Base-by-base conservation (phyloP, 2,888 invertebrate species). In the Microdon myrmicae region DNA sequence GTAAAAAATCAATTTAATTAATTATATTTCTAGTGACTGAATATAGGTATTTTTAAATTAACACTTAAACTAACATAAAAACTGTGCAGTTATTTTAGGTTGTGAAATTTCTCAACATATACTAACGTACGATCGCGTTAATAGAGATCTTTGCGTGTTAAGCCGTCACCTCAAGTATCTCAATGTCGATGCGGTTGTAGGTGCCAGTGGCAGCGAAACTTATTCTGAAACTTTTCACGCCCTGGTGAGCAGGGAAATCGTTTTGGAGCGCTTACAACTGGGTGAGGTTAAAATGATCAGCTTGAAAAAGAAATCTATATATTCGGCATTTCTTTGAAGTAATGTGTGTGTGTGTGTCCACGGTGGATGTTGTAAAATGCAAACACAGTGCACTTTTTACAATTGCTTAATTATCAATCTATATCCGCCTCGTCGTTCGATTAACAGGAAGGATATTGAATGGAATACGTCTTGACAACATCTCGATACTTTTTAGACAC, bases 181-280 rank as follows among this genome's bases (percentile, higher is more conserved):
- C 25, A 56, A 45, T 37, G 56, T 26, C 26, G 41, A 47, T 45
- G 49, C 44, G 31, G 41, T 31, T 39, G 53, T 45, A 43, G 47
- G 35, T 49, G 48, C 35, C 20, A 44, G 29, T 35, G 45, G 26
- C 51, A 64, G 35, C 37, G 31, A 32, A 64, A 51, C 23, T 44
- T 55, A 55, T 61, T 61, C 35, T 35, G 54, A 45, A 34, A 61
- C 44, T 43, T 64, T 64, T 51, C 51, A 64, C 37, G 64, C 64
- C 41, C 41, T 26, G 56, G 37, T 32, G 51, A 56, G 41, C 64
- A 51, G 17, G 23, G 41, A 56, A 64, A 51, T 51, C 41, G 9
- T 28, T 45, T 35, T 39, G 29, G 47, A 41, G 32, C 34, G 13
- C 29, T 34, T n/a, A 12, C n/a, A 37, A 41, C 41, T 51, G 41